Conservation (phyloP, 2,113 vertebrate species). For the sheep (Ovis aries) region DNA sequence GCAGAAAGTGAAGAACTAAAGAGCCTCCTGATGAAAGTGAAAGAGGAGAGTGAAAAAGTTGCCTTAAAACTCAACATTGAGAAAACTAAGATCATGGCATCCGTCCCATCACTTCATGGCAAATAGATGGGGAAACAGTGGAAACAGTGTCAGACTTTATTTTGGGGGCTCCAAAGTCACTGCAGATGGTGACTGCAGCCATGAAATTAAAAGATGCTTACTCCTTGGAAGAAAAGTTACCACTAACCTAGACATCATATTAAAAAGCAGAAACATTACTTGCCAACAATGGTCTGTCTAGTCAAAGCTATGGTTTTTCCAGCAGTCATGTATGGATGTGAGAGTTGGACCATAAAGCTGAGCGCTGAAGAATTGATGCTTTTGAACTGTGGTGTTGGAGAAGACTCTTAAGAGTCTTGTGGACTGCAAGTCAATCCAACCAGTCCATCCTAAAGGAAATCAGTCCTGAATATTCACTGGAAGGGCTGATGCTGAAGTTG, state of each 20-base stretch:
- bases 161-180: background rate
- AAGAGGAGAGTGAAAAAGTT: background rate
- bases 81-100: background rate
- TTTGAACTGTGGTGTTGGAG: background rate
- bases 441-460: background rate
- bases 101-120: background rate
- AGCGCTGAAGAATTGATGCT: background rate
- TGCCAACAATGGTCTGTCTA: background rate
- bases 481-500: background rate
- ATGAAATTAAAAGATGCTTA: background rate
- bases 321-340: background rate
- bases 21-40: background rate
- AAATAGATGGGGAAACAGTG: background rate
- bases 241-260: background rate
- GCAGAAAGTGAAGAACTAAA: background rate
- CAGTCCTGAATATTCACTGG: background rate
- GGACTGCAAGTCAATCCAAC: background rate
- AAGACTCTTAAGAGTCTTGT: background rate
- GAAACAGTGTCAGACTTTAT: background rate
- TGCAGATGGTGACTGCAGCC: background rate
- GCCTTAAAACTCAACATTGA: background rate
- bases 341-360: background rate
- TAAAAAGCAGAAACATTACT: background rate
- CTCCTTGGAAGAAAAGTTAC: background rate
- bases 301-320: background rate